Evolutionary conservation across 2,888 invertebrate species (phyloP).

Genomic region (Adineta ricciae): DNA sequence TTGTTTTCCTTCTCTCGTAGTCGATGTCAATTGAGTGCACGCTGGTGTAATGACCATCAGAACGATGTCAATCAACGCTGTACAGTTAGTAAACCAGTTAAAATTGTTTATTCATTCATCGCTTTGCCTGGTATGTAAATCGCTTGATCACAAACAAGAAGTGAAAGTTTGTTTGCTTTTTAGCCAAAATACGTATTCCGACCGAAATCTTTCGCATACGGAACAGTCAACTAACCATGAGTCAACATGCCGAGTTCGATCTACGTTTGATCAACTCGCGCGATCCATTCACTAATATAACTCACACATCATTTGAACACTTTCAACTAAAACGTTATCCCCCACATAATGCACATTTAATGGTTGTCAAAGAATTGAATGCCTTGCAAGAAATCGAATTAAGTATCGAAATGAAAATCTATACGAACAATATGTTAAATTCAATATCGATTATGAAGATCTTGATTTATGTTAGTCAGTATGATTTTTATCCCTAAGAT

Average conservation of each 20-base stretch:
- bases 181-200: neutral
- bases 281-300: slow-evolving; percentile 5
- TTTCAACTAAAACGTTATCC: neutral
- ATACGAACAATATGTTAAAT: neutral
- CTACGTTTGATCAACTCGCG: neutral
- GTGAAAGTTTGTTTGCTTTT: neutral
- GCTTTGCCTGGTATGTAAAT: neutral
- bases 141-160: too few species aligned
- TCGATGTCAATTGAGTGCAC: slow-evolving; percentile 7
- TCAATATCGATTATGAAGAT: slow-evolving; percentile 4
- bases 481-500: neutral
- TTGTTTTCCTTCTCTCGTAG: neutral
- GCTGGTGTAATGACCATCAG: neutral
- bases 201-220: slow-evolving; percentile 8
- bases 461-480: slow-evolving; percentile 8
- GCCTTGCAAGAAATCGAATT: slow-evolving; percentile 17
- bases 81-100: slow-evolving; percentile 13
- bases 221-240: neutral
- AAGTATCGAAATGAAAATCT: slow-evolving; percentile 1
- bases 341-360: neutral
- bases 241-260: slow-evolving; percentile 13
- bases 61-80: neutral
- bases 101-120: slow-evolving; percentile 1
- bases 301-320: neutral
- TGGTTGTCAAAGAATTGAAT: slow-evolving; percentile 10